Evolutionary conservation across 2,113 vertebrate genomes (phyloP), one percentile per base, ranked within the genome.

Genomic region (Ibidorhyncha struthersii): DNA sequence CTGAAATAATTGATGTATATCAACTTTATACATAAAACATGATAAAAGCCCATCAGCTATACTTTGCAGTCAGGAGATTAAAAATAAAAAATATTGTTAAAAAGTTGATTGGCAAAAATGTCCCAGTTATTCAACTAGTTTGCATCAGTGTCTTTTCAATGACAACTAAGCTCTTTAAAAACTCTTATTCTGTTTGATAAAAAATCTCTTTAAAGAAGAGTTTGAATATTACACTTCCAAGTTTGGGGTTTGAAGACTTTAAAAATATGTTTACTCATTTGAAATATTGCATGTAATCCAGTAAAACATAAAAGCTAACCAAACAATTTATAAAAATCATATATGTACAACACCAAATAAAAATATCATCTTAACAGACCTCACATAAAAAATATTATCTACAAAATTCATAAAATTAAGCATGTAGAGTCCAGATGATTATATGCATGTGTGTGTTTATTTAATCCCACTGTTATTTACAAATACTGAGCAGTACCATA

Each of bases 1-100:
- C 56, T 92, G 78, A 93, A 95, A 91, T 95, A 96, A 96, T 95
- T 94, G 71, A 97, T 94, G 36, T 88, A 45, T 96, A 96, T 97
- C 91, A 96, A 88, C 74, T 96, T 89, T 78, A 96, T 94, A 94
- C 69, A 95, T 94, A 97, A 98, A 97, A 96, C 86, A 96, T 92
- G 66, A 82, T 56, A 79, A 96, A 96, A 96, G 59, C 71, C 86
- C 80, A 77, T 93, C 89, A 93, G 82, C 91, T 86, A 89, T 94
- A 91, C 22, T 95, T 89, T 94, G 38, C 84, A 96, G 89, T 92
- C 77, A 69, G 58, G 49, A 93, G 52, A 96, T 96, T 96, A 96
- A 97, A 91, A 94, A 91, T 88, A 53, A 95, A 95, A 96, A 95
- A 67, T 76, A 88, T 56, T 70, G 55, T 93, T 89, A 50, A 93